Evolutionary conservation across 2,797 vertebrate species (phyloP).

Genomic region (Gymnodraco acuticeps): DNA sequence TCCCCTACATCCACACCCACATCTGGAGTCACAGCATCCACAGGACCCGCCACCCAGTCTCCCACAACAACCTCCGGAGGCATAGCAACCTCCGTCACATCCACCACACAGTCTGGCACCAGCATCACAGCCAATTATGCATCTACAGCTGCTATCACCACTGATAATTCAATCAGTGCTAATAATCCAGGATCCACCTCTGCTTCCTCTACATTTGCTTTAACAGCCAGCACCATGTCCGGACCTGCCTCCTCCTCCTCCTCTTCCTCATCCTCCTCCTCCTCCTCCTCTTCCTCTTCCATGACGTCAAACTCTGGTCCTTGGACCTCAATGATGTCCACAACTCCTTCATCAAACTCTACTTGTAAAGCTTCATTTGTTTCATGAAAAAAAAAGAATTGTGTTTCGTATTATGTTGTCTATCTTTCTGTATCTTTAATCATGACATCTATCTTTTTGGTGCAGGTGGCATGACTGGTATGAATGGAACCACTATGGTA

Average conservation of each 20-base stretch:
- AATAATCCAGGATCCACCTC: constrained; percentile 6
- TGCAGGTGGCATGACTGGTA: constrained; percentile 6
- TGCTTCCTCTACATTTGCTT: constrained; percentile 14
- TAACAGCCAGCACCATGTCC: constrained; percentile 3
- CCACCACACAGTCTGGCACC: neutral
- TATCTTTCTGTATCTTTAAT: neutral
- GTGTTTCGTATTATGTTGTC: too few relatives aligned
- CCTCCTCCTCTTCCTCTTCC: neutral
- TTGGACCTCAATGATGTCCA: constrained; percentile 2
- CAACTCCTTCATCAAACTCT: neutral
- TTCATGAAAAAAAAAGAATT: neutral
- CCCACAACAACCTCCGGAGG: neutral
- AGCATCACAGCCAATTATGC: neutral
- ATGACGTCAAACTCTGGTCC: neutral
- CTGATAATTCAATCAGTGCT: neutral
- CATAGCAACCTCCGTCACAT: neutral
- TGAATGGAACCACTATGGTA: constrained; percentile 18
- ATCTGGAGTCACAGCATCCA: neutral
- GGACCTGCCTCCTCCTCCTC: neutral
- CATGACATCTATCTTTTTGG: constrained; percentile 21
- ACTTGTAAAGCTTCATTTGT: constrained; percentile 19
- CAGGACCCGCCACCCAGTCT: neutral
- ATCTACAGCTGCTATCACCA: neutral
- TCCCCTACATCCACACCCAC: too few relatives aligned
- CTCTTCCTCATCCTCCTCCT: neutral